Evolutionary conservation across 2,797 vertebrate genomes (phyloP), one percentile per base, ranked within the genome.

Genomic region (Chromis chromis): DNA sequence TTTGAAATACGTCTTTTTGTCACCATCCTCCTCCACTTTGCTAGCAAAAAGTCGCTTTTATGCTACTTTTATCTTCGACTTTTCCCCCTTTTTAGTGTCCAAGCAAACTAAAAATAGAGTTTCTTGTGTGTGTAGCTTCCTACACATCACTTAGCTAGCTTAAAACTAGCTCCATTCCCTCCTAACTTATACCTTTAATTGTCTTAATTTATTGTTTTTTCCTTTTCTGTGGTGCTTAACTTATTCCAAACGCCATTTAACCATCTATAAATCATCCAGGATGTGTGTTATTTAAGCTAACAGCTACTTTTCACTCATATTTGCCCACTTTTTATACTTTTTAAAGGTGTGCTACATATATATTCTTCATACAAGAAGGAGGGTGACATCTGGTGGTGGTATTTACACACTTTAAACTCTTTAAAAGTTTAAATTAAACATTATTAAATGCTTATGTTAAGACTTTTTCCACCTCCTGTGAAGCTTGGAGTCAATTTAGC

Each of bases 371-470:
- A 4, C 28, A 42, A 44, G 48, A 50, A 0, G 27, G n/a, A 60
- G 4, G 59, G 86, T 49, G 88, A 85, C 85, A 84, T 63, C 84
- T 88, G 65, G 49, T 72, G 85, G 80, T 52, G 69, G 33, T 33
- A 10, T 57, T 68, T 61, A 59, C 66, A 57, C 49, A 21, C 13
- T 52, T 40, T 57, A 6, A n/a, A 67, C 19, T 66, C 0, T 17
- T 19, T 40, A 9, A 21, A 49, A 40, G 6, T 48, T 33, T 0
- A 56, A 55, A 21, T 21, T n/a, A 33, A 31, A 6, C 4, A 3
- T 1, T n/a, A 8, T 1, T 33, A 13, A 13, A 25, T 21, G 9
- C 27, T 16, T 7, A 4, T 14, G 16, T 49, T 12, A 24, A 6
- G 0, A 25, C 16, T 19, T 49, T 31, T 6, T 10, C 3, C 3